phyloP scores from a whole-genome alignment of 2,797 vertebrate genomes.

The Megaceryle alcyon region DNA sequence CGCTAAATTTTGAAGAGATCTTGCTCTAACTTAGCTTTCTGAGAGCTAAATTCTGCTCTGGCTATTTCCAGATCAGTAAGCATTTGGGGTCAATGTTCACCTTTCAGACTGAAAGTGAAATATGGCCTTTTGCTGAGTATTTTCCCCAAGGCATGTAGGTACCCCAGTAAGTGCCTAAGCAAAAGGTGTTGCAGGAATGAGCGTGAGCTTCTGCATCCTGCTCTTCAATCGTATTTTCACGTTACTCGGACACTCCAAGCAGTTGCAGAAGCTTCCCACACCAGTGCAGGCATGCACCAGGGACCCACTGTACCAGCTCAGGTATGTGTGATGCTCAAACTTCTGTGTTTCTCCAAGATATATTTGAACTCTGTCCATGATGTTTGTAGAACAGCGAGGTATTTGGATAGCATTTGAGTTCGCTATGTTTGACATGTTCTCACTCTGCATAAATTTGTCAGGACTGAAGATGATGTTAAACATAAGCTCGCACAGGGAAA shows the following conservation, averaged over 20 bases:
- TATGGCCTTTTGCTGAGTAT: accelerated
- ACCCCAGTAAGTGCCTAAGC: neutral
- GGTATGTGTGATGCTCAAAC: neutral
- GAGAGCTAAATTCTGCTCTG: neutral
- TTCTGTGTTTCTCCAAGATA: neutral
- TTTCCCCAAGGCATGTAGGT: accelerated
- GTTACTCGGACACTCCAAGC: neutral
- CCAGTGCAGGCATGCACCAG: accelerated
- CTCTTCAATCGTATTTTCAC: neutral
- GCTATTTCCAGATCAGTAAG: neutral
- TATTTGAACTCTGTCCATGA: neutral
- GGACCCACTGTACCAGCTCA: accelerated
- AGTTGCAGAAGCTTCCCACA: neutral
- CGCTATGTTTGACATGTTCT: slow-evolving; percentile 6
- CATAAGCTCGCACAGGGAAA: neutral
- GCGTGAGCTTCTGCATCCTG: neutral
- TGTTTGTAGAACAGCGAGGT: neutral
- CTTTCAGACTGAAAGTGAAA: neutral
- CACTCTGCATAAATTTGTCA: slow-evolving; percentile 47
- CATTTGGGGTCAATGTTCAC: neutral
- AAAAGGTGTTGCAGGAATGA: neutral
- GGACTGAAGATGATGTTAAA: slow-evolving; percentile 26
- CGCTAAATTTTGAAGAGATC: neutral
- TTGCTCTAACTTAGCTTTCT: neutral
- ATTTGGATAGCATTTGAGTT: neutral